Evolutionary conservation across 1,140 invertebrate genomes (phyloP).

Genomic region (Lordiphosa stackelbergi): DNA sequence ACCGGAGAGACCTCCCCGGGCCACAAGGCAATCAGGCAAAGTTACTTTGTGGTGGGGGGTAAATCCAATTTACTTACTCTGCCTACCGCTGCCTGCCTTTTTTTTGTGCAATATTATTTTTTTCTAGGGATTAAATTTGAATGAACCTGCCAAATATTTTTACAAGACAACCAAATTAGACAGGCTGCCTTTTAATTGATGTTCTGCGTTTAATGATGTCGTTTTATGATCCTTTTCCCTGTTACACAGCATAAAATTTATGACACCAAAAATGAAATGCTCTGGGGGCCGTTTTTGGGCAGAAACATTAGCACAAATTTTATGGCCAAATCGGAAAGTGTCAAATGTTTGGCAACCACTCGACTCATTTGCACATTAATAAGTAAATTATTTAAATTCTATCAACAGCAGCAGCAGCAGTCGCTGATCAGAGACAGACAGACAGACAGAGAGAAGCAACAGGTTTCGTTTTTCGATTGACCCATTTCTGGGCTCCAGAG

Average conservation of each 20-base stretch:
- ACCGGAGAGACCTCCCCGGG: constrained; percentile 43
- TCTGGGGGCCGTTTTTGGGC: neutral
- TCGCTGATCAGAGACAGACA: no score
- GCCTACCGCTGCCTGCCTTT: neutral
- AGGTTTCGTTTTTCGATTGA: constrained; percentile 54
- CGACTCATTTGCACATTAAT: constrained; percentile 68
- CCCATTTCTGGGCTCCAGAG: constrained; percentile 43
- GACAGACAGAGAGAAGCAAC: constrained; percentile 18
- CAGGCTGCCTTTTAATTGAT: constrained; percentile 29
- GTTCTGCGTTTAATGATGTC: constrained; percentile 33
- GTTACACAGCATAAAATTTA: neutral
- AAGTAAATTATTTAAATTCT: constrained; percentile 64
- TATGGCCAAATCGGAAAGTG: constrained; percentile 59
- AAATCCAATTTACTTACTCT: constrained; percentile 71
- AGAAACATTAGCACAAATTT: constrained; percentile 49
- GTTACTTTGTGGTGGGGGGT: constrained; percentile 43
- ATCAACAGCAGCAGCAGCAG: constrained; percentile 6
- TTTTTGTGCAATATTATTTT: constrained; percentile 10
- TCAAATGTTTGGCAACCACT: constrained; percentile 39
- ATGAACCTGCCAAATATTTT: constrained; percentile 25
- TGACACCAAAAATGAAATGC: constrained; percentile 5
- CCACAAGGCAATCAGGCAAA: constrained; percentile 68
- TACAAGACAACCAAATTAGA: constrained; percentile 42
- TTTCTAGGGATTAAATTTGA: constrained; percentile 23
- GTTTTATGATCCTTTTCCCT: constrained; percentile 27